These are phyloP conservation scores for Gastrophysa polygoni DNA, from an alignment of 2,888 invertebrate genomes.

Conservation along the genomic window DNA sequence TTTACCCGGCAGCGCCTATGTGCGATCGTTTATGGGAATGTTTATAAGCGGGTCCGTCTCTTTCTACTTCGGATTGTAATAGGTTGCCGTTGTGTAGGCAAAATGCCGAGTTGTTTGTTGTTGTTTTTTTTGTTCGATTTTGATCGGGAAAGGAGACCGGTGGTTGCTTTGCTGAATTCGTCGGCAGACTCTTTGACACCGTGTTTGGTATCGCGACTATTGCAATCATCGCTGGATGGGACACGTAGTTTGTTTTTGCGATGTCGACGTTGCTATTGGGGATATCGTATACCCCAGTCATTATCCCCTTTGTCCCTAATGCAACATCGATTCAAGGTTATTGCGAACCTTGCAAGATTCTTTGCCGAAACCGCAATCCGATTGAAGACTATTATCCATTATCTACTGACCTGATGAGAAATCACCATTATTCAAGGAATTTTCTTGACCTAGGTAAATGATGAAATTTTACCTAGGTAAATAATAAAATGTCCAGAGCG, in stretches of 20 bases:
- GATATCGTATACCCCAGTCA: too few species aligned
- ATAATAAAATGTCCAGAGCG: too few species aligned
- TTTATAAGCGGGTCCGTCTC: too few species aligned
- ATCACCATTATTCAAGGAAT: too few species aligned
- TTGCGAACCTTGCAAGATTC: too few species aligned
- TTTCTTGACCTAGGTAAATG: too few species aligned
- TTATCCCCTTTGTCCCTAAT: too few species aligned
- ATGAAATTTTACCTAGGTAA: too few species aligned
- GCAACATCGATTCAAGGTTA: too few species aligned
- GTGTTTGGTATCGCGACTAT: background rate
- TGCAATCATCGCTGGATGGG: background rate
- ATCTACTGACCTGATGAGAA: too few species aligned
- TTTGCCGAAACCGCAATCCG: too few species aligned
- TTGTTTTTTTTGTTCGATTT: background rate
- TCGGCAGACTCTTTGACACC: background rate
- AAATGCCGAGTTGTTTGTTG: background rate
- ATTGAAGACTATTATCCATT: too few species aligned
- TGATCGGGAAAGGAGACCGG: background rate
- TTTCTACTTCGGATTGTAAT: conserved; percentile 17
- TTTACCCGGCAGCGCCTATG: conserved; percentile 35
- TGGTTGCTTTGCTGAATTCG: background rate
- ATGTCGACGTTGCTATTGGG: background rate
- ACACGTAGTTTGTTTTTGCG: background rate
- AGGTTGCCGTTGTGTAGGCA: background rate
- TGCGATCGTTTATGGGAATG: conserved; percentile 41